These are phyloP conservation scores for Peromyscus leucopus DNA, from an alignment of 2,113 vertebrate genomes.

Conservation along the genomic window DNA sequence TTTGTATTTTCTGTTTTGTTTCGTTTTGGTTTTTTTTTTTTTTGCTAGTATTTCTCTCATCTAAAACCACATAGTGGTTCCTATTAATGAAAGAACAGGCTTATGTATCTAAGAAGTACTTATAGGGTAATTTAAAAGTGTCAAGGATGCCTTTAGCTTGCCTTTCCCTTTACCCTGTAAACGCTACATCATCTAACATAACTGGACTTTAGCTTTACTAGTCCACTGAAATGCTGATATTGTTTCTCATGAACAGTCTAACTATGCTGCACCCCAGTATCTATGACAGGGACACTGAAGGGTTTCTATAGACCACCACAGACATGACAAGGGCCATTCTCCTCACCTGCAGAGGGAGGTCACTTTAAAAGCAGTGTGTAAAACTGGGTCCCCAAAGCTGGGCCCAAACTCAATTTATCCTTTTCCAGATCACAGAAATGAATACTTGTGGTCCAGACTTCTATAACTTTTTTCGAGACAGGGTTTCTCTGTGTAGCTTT, in stretches of 20 bases:
- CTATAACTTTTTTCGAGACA: not conserved
- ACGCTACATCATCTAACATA: not conserved
- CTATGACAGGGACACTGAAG: conserved; percentile 9
- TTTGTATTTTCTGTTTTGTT: not conserved
- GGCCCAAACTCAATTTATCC: not conserved
- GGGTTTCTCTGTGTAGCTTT: no score
- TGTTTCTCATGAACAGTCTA: not conserved
- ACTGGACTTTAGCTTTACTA: conserved; percentile 7
- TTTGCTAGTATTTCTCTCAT: conserved; percentile 27
- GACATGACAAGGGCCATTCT: not conserved
- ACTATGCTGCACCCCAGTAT: not conserved
- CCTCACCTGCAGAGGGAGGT: not conserved
- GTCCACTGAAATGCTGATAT: conserved; percentile 40
- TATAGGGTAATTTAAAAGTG: conserved; percentile 28
- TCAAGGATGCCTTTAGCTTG: not conserved
- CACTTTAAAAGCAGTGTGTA: conserved; percentile 32
- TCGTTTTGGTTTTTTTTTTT: not conserved
- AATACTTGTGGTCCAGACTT: not conserved
- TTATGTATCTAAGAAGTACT: conserved; percentile 11
- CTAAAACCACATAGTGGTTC: not conserved
- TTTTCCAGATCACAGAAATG: conserved; percentile 29
- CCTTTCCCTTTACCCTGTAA: conserved; percentile 34
- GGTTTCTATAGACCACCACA: not conserved
- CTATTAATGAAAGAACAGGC: conserved; percentile 33
- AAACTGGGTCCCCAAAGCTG: not conserved